Percentiles rank a stretch among this genome's conserved stretches.
Evolutionary conservation across 2,888 invertebrate species (phyloP).

Genomic region (Ganaspis brasiliensis): DNA sequence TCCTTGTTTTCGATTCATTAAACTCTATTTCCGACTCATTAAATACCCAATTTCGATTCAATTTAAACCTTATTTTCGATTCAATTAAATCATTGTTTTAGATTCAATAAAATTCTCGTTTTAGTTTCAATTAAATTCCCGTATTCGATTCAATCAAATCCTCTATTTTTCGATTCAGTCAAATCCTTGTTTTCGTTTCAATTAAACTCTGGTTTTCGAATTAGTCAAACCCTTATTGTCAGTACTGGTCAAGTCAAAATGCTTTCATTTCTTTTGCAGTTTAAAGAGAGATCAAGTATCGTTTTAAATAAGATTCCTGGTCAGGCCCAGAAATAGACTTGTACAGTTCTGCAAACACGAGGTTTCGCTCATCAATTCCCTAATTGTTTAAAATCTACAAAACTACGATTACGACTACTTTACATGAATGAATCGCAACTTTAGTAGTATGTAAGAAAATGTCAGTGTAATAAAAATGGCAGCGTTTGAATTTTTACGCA

Average conservation of each 20-base stretch:
- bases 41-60: no score
- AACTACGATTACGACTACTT: constrained; percentile 25
- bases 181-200: no score
- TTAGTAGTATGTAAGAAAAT: constrained; percentile 27
- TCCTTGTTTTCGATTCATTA: no score
- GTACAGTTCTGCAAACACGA: constrained; percentile 34
- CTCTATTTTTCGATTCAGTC: no score
- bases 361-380: constrained; percentile 18
- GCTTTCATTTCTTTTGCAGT: background rate
- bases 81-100: background rate
- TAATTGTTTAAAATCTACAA: constrained; percentile 12
- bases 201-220: background rate
- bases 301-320: background rate
- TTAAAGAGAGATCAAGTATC: background rate
- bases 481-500: constrained; percentile 23
- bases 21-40: no score
- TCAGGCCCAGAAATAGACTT: constrained; percentile 14
- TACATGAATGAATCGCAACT: constrained; percentile 23
- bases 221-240: constrained; percentile 35
- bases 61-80: background rate
- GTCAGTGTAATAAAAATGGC: constrained; percentile 5
- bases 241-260: constrained; percentile 40
- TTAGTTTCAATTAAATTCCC: constrained; percentile 4
- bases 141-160: constrained; percentile 2
- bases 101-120: background rate